Evolutionary conservation across 2,797 vertebrate species (phyloP).

Genomic region (Poeciliopsis gracilis): DNA sequence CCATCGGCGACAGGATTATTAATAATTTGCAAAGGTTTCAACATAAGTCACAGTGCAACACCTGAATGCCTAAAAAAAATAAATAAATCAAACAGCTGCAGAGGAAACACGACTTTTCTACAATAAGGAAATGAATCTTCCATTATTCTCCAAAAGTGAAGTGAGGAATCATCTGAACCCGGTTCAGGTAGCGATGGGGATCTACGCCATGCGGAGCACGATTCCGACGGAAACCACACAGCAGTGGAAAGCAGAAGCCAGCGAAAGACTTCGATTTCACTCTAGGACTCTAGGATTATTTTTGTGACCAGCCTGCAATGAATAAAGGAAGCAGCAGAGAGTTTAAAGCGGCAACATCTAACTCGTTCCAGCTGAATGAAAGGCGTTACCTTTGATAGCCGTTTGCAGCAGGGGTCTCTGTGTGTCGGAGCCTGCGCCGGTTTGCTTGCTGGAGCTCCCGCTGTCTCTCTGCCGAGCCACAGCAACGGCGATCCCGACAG

Average conservation of each 20-base stretch:
- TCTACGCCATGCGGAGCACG: slow-evolving; percentile 25
- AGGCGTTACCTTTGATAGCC: slow-evolving; percentile 86
- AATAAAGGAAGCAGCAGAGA: not conserved
- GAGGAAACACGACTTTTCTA: slow-evolving; percentile 54
- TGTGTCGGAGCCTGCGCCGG: slow-evolving; percentile 80
- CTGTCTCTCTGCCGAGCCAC: slow-evolving; percentile 97
- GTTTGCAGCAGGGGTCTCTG: slow-evolving; percentile 86
- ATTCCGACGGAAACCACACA: slow-evolving; percentile 16
- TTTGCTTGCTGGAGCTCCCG: slow-evolving; percentile 79
- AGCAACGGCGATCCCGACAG: slow-evolving; percentile 94
- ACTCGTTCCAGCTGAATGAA: not conserved
- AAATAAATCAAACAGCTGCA: slow-evolving; percentile 40
- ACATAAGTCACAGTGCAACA: slow-evolving; percentile 42
- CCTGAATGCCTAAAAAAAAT: slow-evolving; percentile 36
- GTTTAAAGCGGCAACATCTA: not conserved
- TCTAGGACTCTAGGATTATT: not conserved
- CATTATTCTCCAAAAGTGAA: slow-evolving; percentile 60
- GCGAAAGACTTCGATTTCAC: too few relatives aligned
- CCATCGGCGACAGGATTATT: not conserved
- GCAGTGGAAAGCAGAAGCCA: slow-evolving; percentile 12
- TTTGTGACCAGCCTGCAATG: not conserved
- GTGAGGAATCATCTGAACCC: slow-evolving; percentile 58
- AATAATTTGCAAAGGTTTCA: slow-evolving; percentile 4
- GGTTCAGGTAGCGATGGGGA: slow-evolving; percentile 43
- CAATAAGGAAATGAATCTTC: slow-evolving; percentile 56